phyloP scores from a whole-genome alignment of 2,113 vertebrate species.

The Saimiri boliviensis region DNA sequence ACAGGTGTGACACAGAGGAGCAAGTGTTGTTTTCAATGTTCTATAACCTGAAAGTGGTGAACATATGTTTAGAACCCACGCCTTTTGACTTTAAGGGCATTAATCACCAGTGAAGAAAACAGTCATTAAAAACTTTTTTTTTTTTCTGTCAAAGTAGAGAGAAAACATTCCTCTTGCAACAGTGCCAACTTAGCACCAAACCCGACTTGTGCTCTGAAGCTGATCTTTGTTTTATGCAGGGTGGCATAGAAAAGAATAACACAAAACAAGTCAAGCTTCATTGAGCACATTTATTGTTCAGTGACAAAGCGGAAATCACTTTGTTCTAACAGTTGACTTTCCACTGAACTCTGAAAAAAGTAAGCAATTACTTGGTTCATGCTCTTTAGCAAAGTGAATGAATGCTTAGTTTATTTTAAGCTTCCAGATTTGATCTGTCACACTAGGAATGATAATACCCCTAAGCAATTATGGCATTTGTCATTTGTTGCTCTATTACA shows the following conservation, averaged over 20 bases:
- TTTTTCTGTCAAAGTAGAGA: neutral
- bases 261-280: constrained; percentile 39
- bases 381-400: constrained; percentile 54
- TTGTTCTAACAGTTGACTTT: constrained; percentile 71
- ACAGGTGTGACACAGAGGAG: accelerated
- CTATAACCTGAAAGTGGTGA: neutral
- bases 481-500: constrained; percentile 62
- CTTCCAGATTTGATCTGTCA: constrained; percentile 72
- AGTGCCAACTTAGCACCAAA: neutral
- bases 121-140: neutral
- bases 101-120: neutral
- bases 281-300: constrained; percentile 59
- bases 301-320: constrained; percentile 62
- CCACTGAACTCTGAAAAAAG: constrained; percentile 63
- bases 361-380: constrained; percentile 67
- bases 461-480: constrained; percentile 65
- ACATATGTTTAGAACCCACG: neutral
- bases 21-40: neutral
- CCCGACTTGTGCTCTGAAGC: neutral
- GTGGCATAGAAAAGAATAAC: constrained; percentile 34
- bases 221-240: constrained; percentile 33
- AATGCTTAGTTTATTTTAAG: constrained; percentile 70
- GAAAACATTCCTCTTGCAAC: neutral
- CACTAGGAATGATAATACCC: constrained; percentile 65
- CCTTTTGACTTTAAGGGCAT: neutral